phyloP scores from a whole-genome alignment of 1,140 invertebrate species.

The Drosophila lowei region DNA sequence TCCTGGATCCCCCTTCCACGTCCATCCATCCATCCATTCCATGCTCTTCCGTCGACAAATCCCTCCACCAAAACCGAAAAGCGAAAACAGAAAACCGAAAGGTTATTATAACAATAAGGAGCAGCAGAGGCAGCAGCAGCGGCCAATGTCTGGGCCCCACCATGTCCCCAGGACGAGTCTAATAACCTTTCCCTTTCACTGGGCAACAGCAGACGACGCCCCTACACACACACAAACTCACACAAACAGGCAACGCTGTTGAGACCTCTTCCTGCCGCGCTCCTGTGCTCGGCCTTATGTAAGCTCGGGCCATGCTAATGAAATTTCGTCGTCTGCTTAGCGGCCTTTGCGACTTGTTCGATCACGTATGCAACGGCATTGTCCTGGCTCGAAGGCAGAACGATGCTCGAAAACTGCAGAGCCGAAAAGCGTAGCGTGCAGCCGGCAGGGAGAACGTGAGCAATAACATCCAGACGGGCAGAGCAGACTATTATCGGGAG shows the following conservation, averaged over 20 bases:
- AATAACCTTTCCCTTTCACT: constrained; percentile 76
- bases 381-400: neutral
- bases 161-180: constrained; percentile 51
- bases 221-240: constrained; percentile 12
- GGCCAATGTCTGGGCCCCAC: constrained; percentile 58
- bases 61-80: constrained; percentile 30
- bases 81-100: constrained; percentile 51
- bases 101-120: constrained; percentile 79
- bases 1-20: too few species aligned
- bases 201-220: constrained; percentile 54
- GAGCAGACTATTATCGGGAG: constrained; percentile 49
- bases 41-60: constrained; percentile 57
- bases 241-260: constrained; percentile 14
- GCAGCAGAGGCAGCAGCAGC: constrained; percentile 31
- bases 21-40: too few species aligned
- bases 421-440: constrained; percentile 40
- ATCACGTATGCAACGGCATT: constrained; percentile 2
- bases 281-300: constrained; percentile 47
- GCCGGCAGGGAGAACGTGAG: constrained; percentile 55
- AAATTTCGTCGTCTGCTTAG: constrained; percentile 42
- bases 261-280: constrained; percentile 50
- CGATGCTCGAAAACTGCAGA: constrained; percentile 9
- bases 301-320: constrained; percentile 52
- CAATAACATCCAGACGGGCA: constrained; percentile 60
- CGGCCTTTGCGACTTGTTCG: constrained; percentile 6